These are phyloP conservation scores for Smittia aterrima DNA, from an alignment of 2,888 invertebrate genomes.

Conservation along the genomic window DNA sequence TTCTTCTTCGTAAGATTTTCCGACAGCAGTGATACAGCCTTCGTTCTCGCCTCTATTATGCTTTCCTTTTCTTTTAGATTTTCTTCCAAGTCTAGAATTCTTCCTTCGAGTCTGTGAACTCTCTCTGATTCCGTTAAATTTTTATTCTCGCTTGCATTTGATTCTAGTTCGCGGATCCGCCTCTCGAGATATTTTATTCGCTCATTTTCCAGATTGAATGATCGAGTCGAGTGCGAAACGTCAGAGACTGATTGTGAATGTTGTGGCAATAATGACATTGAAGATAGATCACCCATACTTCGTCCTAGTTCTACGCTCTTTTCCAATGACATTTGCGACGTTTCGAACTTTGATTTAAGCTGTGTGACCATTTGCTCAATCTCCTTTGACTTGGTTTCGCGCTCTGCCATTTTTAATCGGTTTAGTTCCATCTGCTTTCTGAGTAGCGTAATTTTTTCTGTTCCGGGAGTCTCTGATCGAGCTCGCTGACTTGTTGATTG, in stretches of 20 bases:
- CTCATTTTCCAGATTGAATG: conserved; percentile 49
- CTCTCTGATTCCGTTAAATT: conserved; percentile 17
- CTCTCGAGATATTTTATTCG: conserved; percentile 51
- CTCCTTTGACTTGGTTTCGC: conserved; percentile 57
- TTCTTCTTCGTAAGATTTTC: conserved; percentile 63
- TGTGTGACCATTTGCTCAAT: conserved; percentile 58
- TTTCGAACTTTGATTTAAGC: conserved; percentile 58
- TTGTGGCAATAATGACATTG: conserved; percentile 45
- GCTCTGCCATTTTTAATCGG: conserved; percentile 57
- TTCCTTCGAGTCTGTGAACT: conserved; percentile 46
- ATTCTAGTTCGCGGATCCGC: conserved; percentile 50
- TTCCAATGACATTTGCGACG: conserved; percentile 53
- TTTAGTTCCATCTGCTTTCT: conserved; percentile 59
- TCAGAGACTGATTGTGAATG: conserved; percentile 50
- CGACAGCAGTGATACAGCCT: conserved; percentile 73
- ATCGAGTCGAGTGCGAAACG: conserved; percentile 46
- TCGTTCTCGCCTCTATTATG: conserved; percentile 76
- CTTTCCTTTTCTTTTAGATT: conserved; percentile 78
- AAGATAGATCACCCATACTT: conserved; percentile 51
- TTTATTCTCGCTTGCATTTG: conserved; percentile 48
- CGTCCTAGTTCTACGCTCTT: conserved; percentile 50
- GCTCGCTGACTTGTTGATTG: neutral
- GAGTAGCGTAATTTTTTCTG: conserved; percentile 57
- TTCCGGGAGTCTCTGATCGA: conserved; percentile 52
- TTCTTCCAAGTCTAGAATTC: conserved; percentile 77